phyloP scores from a whole-genome alignment of 2,888 invertebrate species.

The Coleophora deauratella region DNA sequence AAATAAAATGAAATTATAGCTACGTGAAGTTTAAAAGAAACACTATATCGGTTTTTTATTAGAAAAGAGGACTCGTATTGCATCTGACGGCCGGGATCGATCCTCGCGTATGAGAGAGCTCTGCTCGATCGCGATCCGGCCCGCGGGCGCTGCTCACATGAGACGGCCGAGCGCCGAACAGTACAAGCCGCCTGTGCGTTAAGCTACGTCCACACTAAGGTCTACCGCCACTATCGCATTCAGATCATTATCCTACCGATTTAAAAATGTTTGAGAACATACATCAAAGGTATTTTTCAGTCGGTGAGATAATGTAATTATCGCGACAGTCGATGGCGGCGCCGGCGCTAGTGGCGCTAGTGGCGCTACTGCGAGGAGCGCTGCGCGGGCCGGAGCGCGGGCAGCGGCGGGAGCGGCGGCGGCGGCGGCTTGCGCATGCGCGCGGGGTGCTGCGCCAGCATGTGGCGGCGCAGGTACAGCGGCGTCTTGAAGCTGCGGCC shows the following conservation, averaged over 20 bases:
- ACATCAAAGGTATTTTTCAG: too few species aligned
- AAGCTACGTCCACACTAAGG: too few species aligned
- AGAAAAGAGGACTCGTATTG: slow-evolving; percentile 3
- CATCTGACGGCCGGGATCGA: slow-evolving; percentile 7
- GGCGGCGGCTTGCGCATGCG: slow-evolving; percentile 42
- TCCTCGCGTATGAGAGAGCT: slow-evolving; percentile 13
- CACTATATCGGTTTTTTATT: too few species aligned
- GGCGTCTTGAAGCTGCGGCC: slow-evolving; percentile 84
- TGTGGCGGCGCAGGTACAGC: slow-evolving; percentile 83
- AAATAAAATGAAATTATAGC: too few species aligned
- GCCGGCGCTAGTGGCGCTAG: slow-evolving; percentile 12
- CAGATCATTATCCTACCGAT: too few species aligned
- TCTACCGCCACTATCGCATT: too few species aligned
- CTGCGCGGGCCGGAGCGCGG: slow-evolving; percentile 50
- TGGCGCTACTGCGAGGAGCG: slow-evolving; percentile 36
- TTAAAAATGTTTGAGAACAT: too few species aligned
- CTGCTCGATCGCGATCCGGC: not conserved
- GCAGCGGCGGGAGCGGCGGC: slow-evolving; percentile 30
- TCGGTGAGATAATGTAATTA: too few species aligned
- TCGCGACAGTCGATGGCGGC: slow-evolving; percentile 7
- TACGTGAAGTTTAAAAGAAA: too few species aligned
- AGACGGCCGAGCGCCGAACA: too few species aligned
- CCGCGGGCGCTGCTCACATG: not conserved
- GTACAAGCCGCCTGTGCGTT: too few species aligned
- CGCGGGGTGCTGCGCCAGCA: slow-evolving; percentile 78